phyloP scores from a whole-genome alignment of 2,888 invertebrate genomes.

The Clusia tigrina region DNA sequence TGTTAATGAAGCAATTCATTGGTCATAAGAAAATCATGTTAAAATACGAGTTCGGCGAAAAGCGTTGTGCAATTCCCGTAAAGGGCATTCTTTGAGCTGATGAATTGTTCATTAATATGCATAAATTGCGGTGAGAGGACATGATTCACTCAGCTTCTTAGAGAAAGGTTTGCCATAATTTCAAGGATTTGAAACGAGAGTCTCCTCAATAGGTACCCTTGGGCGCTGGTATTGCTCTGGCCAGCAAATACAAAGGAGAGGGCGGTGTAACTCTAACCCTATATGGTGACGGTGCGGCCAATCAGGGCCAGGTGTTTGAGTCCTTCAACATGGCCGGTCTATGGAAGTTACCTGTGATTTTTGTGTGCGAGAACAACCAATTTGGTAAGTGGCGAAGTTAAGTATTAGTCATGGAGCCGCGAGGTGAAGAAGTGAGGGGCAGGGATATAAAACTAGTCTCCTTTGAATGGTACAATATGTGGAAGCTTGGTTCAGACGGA shows the following conservation, averaged over 20 bases:
- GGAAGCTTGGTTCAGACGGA: too few relatives aligned
- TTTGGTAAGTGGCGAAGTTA: constrained; percentile 73
- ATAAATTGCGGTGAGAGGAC: too few relatives aligned
- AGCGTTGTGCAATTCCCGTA: too few relatives aligned
- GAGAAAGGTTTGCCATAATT: background rate
- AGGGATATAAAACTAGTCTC: too few relatives aligned
- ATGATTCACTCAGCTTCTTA: background rate
- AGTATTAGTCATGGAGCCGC: background rate
- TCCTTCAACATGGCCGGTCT: constrained; percentile 95
- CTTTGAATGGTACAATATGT: too few relatives aligned
- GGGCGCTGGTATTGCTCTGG: constrained; percentile 93
- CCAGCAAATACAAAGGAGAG: constrained; percentile 85
- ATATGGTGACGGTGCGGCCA: constrained; percentile 94
- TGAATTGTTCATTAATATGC: too few relatives aligned
- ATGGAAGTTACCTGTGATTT: constrained; percentile 92
- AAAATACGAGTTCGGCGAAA: too few relatives aligned
- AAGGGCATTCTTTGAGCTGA: too few relatives aligned
- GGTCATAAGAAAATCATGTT: too few relatives aligned
- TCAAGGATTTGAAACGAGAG: background rate
- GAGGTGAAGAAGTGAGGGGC: too few relatives aligned
- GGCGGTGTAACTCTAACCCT: constrained; percentile 87
- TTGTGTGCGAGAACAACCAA: constrained; percentile 98
- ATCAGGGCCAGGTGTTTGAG: constrained; percentile 94
- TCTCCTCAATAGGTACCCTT: constrained; percentile 77
- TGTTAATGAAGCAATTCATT: too few relatives aligned